Percentiles rank a stretch among this genome's conserved stretches.
phyloP scores from a whole-genome alignment of 1,140 invertebrate species.

The Pectinophora gossypiella region DNA sequence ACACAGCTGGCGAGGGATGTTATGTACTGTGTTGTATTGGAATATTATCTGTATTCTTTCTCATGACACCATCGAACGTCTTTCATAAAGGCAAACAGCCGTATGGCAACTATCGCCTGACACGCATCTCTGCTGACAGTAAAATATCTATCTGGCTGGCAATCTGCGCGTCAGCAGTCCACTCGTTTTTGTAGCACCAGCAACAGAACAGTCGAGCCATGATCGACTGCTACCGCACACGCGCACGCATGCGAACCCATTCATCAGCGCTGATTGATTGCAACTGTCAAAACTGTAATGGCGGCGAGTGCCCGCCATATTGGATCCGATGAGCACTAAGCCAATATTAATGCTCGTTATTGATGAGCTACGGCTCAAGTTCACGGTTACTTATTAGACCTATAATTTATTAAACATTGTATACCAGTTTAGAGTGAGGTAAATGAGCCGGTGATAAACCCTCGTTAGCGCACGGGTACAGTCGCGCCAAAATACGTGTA shows the following conservation, averaged over 20 bases:
- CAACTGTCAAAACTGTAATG: conserved; percentile 68
- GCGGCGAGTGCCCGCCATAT: conserved; percentile 57
- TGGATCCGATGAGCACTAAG: conserved; percentile 59
- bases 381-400: conserved; percentile 65
- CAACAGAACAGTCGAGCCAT: too few species aligned
- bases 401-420: conserved; percentile 58
- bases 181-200: too few species aligned
- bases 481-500: not conserved
- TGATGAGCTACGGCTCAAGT: conserved; percentile 57
- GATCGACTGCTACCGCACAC: conserved; percentile 36
- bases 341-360: conserved; percentile 66
- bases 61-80: too few species aligned
- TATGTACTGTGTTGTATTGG: too few species aligned
- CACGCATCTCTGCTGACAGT: too few species aligned
- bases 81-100: too few species aligned
- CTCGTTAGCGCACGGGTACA: conserved; percentile 33
- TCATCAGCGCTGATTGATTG: conserved; percentile 70
- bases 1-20: too few species aligned
- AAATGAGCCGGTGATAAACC: conserved; percentile 32
- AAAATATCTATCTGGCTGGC: too few species aligned
- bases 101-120: too few species aligned
- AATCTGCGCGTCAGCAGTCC: too few species aligned
- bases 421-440: conserved; percentile 29
- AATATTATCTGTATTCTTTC: too few species aligned
- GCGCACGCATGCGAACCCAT: conserved; percentile 50